These are phyloP conservation scores for Aromia moschata DNA, from an alignment of 2,888 invertebrate genomes.

Conservation along the genomic window DNA sequence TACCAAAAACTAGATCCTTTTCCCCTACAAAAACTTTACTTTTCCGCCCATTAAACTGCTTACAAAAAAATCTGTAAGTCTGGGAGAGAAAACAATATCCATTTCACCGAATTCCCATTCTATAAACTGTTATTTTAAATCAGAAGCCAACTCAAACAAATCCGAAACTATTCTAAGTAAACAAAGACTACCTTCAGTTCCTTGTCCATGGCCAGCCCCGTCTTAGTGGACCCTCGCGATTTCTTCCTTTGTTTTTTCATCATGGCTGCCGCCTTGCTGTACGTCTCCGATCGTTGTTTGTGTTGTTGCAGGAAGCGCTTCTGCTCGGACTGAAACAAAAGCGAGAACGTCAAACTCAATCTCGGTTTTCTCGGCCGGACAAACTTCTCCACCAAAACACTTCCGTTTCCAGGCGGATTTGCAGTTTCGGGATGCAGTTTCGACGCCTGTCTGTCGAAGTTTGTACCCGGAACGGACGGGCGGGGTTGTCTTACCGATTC, in stretches of 20 bases:
- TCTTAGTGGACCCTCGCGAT: conserved; percentile 78
- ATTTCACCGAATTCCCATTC: too few species aligned
- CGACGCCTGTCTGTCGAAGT: too few species aligned
- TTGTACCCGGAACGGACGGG: too few species aligned
- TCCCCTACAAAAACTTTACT: too few species aligned
- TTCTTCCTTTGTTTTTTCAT: conserved; percentile 93
- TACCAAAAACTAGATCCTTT: too few species aligned
- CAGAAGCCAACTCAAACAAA: too few species aligned
- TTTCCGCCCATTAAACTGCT: too few species aligned
- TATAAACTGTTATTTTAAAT: too few species aligned
- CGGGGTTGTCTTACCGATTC: too few species aligned
- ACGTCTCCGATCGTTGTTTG: conserved; percentile 89
- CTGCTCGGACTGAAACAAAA: conserved; percentile 78
- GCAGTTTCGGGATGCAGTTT: too few species aligned
- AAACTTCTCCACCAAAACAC: not conserved
- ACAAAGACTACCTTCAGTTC: conserved; percentile 80
- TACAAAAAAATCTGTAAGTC: too few species aligned
- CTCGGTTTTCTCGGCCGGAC: not conserved
- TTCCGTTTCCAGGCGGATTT: conserved; percentile 1
- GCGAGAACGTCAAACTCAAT: conserved; percentile 39
- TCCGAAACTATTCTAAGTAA: conserved; percentile 18
- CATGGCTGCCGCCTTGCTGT: conserved; percentile 88
- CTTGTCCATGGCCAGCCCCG: conserved; percentile 86
- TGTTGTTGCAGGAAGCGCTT: conserved; percentile 94
- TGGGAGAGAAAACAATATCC: too few species aligned